phyloP scores from a whole-genome alignment of 2,113 vertebrate species.

The Melanostigma gelatinosum region DNA sequence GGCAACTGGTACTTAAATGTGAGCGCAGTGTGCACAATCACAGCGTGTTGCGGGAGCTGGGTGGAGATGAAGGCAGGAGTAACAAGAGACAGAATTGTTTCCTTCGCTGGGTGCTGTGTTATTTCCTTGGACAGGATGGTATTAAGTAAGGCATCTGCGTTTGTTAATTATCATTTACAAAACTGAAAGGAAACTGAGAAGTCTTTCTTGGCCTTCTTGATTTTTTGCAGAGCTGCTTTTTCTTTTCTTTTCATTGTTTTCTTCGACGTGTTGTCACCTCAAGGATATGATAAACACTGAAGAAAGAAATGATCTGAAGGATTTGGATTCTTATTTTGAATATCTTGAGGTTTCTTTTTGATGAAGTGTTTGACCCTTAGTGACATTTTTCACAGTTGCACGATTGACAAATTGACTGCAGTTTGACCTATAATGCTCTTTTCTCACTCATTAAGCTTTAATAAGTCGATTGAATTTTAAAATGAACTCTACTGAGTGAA shows the following conservation, averaged over 20 bases:
- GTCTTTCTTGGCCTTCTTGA: background rate
- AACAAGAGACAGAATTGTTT: slow-evolving; percentile 10
- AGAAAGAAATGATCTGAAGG: background rate
- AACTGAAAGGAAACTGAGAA: slow-evolving; percentile 17
- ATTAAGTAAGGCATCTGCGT: slow-evolving; percentile 43
- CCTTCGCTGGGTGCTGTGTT: slow-evolving; percentile 34
- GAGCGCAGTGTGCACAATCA: background rate
- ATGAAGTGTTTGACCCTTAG: background rate
- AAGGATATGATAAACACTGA: too few relatives aligned
- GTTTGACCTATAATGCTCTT: background rate
- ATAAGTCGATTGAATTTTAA: background rate
- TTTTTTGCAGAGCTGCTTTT: background rate
- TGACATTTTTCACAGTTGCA: background rate
- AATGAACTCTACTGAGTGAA: background rate
- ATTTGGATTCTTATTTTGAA: background rate
- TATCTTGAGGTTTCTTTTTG: background rate
- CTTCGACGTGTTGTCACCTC: background rate
- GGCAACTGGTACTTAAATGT: slow-evolving; percentile 47
- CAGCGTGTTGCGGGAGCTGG: slow-evolving; percentile 24
- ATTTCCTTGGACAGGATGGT: slow-evolving; percentile 59
- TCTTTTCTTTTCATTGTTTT: background rate
- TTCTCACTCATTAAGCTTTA: background rate
- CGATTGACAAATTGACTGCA: background rate
- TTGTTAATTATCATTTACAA: slow-evolving; percentile 49
- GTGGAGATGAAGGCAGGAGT: slow-evolving; percentile 10